These are phyloP conservation scores for Notothenia rossii DNA, from an alignment of 2,113 vertebrate species.

Conservation along the genomic window DNA sequence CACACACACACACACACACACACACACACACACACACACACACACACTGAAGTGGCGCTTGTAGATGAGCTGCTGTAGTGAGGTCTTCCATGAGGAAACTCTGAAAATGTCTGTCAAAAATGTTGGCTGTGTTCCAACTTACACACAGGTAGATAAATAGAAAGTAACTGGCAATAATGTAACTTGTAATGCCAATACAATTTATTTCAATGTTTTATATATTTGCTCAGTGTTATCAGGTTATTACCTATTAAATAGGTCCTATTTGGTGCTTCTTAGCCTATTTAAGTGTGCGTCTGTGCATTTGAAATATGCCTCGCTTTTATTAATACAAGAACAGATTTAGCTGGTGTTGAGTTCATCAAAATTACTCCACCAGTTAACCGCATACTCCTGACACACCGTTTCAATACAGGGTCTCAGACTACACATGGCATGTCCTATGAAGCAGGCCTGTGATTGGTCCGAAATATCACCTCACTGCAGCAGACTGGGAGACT, in stretches of 20 bases:
- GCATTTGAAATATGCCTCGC: background rate
- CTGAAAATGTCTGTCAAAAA: too few relatives aligned
- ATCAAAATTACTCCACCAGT: background rate
- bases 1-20: background rate
- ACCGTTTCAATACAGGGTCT: background rate
- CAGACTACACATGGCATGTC: slow-evolving; percentile 55
- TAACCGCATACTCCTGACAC: slow-evolving; percentile 38
- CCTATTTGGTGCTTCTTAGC: too few relatives aligned
- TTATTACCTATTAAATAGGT: background rate
- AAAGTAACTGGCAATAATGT: too few relatives aligned
- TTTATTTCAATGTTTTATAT: background rate
- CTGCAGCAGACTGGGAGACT: slow-evolving; percentile 39
- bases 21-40: slow-evolving; percentile 20
- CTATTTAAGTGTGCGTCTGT: background rate
- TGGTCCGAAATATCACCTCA: slow-evolving; percentile 77
- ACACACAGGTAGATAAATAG: background rate
- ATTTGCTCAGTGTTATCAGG: background rate
- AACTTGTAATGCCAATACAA: background rate
- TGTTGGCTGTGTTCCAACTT: too few relatives aligned
- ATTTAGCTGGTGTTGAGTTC: background rate
- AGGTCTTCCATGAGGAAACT: too few relatives aligned
- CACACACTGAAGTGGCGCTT: too few relatives aligned
- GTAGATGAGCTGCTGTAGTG: too few relatives aligned
- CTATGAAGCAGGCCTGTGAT: slow-evolving; percentile 58
- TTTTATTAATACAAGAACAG: background rate